Conservation (phyloP, 1,140 invertebrate species). For the Musca domestica region DNA sequence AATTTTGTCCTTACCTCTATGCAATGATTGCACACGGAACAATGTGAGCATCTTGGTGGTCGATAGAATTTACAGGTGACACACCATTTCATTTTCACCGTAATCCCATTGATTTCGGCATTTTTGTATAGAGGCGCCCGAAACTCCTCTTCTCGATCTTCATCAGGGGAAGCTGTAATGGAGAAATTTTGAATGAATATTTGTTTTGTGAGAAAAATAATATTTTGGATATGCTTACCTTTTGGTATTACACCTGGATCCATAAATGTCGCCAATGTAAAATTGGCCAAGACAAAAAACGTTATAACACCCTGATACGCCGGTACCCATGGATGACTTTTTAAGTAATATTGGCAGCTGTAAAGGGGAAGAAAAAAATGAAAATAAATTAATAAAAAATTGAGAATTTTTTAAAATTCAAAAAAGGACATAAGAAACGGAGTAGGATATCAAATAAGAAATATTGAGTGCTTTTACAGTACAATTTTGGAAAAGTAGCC, state of each 20-base stretch:
- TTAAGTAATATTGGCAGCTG: slow-evolving; percentile 84
- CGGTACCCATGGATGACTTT: slow-evolving; percentile 82
- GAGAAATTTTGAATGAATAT: slow-evolving; percentile 52
- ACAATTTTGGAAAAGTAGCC: too few relatives aligned
- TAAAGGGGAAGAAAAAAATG: slow-evolving; percentile 46
- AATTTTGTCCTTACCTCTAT: slow-evolving; percentile 76
- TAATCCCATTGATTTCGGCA: slow-evolving; percentile 97
- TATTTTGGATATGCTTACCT: slow-evolving; percentile 65
- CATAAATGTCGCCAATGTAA: slow-evolving; percentile 98
- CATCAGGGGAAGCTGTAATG: slow-evolving; percentile 83
- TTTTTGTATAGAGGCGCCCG: slow-evolving; percentile 96
- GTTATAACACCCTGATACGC: slow-evolving; percentile 91
- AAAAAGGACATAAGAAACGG: too few relatives aligned
- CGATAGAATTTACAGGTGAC: slow-evolving; percentile 99
- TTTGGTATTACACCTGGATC: slow-evolving; percentile 98
- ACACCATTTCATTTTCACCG: slow-evolving; percentile 99
- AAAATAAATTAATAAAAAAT: too few relatives aligned
- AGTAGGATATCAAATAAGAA: too few relatives aligned
- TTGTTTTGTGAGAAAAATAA: background rate
- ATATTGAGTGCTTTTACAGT: too few relatives aligned
- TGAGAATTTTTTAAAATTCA: too few relatives aligned
- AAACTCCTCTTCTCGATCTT: slow-evolving; percentile 96
- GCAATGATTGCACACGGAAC: slow-evolving; percentile 98
- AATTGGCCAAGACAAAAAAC: slow-evolving; percentile 96
- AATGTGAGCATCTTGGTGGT: slow-evolving; percentile 97